Conservation (phyloP, 2,888 invertebrate species). For the Spodoptera picta region DNA sequence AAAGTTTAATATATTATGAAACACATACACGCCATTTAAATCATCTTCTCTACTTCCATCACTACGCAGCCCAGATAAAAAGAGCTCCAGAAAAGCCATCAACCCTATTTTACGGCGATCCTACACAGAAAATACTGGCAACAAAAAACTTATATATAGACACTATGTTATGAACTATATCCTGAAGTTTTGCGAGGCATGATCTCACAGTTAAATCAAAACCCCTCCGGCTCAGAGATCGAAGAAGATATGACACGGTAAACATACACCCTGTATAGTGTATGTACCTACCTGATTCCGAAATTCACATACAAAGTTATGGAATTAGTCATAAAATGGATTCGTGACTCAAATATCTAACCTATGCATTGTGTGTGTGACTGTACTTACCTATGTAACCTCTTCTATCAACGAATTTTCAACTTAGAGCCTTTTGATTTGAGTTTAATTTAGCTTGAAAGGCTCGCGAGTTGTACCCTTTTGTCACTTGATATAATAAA, state of each 20-base stretch:
- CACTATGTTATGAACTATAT: constrained; percentile 50
- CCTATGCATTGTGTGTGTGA: constrained; percentile 73
- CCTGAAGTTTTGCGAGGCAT: constrained; percentile 59
- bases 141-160: constrained; percentile 31
- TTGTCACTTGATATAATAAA: constrained; percentile 54
- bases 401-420: constrained; percentile 16
- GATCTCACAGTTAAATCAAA: constrained; percentile 77
- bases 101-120: too few relatives aligned
- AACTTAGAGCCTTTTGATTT: fast-evolving
- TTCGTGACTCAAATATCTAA: constrained; percentile 88
- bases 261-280: constrained; percentile 69
- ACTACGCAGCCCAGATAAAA: too few relatives aligned
- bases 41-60: too few relatives aligned
- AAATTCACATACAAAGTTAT: constrained; percentile 88
- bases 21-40: too few relatives aligned
- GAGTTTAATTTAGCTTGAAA: constrained; percentile 42
- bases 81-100: too few relatives aligned
- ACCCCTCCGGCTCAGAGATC: constrained; percentile 72
- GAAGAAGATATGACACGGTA: constrained; percentile 79
- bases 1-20: too few relatives aligned
- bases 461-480: constrained; percentile 46
- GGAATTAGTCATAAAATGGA: constrained; percentile 89
- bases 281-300: constrained; percentile 80
- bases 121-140: too few relatives aligned
- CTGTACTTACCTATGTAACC: constrained; percentile 46